Percentiles rank a stretch among this genome's conserved stretches.
These are phyloP conservation scores for Drosophila sordidula DNA, from an alignment of 2,888 invertebrate species.

Conservation along the genomic window DNA sequence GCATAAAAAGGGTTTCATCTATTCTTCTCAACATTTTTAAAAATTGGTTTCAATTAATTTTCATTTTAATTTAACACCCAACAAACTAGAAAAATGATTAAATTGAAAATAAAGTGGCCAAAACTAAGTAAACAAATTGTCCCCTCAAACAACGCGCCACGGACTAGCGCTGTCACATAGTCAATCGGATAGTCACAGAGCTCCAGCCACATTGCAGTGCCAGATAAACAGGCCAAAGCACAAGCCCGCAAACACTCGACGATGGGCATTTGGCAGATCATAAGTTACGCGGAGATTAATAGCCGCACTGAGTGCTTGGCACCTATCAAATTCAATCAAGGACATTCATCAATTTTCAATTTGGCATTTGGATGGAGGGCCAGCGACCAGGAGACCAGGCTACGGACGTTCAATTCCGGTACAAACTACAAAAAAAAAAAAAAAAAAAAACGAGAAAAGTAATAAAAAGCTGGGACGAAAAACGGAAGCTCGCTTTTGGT, in stretches of 20 bases:
- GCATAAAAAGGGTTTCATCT: too few relatives aligned
- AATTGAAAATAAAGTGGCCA: too few relatives aligned
- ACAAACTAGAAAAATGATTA: too few relatives aligned
- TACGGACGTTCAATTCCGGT: slow-evolving; percentile 12
- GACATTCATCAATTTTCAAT: slow-evolving; percentile 82
- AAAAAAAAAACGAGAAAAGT: background rate
- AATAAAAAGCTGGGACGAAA: slow-evolving; percentile 10
- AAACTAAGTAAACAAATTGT: background rate
- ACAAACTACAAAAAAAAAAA: slow-evolving; percentile 52
- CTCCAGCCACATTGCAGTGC: slow-evolving; percentile 8
- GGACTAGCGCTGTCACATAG: background rate
- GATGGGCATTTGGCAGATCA: slow-evolving; percentile 59
- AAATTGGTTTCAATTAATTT: too few relatives aligned
- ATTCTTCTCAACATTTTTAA: too few relatives aligned
- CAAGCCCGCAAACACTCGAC: slow-evolving; percentile 21
- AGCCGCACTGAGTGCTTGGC: slow-evolving; percentile 78
- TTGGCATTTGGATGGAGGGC: slow-evolving; percentile 65
- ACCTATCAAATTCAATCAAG: slow-evolving; percentile 81
- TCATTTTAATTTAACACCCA: too few relatives aligned
- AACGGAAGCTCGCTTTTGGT: slow-evolving; percentile 35
- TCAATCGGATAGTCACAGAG: background rate
- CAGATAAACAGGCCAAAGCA: slow-evolving; percentile 12
- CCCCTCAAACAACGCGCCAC: background rate
- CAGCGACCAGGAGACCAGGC: slow-evolving; percentile 17
- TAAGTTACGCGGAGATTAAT: slow-evolving; percentile 78